A percentile compares a stretch with the other conserved stretches of the same genome.
Conservation (phyloP, 35 echinoderm and acorn worm species). For the Lytechinus variegatus region DNA sequence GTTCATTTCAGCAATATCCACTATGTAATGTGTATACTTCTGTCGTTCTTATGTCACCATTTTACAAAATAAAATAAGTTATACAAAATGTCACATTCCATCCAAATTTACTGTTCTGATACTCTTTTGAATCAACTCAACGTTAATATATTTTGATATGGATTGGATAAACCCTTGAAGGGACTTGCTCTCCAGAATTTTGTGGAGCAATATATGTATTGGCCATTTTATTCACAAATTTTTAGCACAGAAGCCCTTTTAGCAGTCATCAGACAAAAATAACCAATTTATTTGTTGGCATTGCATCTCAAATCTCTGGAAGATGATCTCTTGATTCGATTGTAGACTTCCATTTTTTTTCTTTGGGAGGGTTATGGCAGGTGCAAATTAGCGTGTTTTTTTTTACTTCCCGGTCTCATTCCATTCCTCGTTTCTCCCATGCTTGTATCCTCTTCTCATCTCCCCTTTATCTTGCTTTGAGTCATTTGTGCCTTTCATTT, state of each 20-base stretch:
- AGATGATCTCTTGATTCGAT: slow-evolving; percentile 3
- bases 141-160: too few species aligned
- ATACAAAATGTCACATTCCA: too few species aligned
- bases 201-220: too few species aligned
- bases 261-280: background rate
- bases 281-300: background rate
- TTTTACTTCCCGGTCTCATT: background rate
- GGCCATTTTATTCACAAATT: too few species aligned
- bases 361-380: background rate
- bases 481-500: background rate
- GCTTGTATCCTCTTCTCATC: background rate
- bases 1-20: too few species aligned
- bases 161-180: too few species aligned
- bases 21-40: too few species aligned
- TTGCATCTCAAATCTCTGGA: background rate
- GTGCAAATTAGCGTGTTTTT: background rate
- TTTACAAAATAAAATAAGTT: too few species aligned
- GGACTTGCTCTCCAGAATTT: too few species aligned
- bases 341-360: background rate
- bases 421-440: background rate
- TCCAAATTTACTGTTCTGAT: too few species aligned
- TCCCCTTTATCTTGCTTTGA: background rate
- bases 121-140: too few species aligned
- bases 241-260: background rate
- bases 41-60: too few species aligned